Evolutionary conservation across 2,113 vertebrate genomes (phyloP).

Genomic region (Ia io): DNA sequence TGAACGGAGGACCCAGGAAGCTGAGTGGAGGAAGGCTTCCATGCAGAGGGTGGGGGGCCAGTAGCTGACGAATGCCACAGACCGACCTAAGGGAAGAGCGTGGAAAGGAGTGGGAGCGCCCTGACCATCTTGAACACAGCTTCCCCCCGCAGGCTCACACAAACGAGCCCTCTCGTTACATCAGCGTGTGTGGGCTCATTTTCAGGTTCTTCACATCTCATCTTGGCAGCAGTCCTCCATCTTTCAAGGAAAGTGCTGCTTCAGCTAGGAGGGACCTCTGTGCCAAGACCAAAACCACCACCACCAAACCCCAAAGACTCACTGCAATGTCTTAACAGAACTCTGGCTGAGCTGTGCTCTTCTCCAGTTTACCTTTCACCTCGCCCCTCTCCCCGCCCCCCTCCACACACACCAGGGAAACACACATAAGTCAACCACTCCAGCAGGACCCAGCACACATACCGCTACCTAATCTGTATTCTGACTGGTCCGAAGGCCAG

Average conservation of each 20-base stretch:
- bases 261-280: not conserved
- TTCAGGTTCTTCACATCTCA: not conserved
- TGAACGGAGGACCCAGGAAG: not conserved
- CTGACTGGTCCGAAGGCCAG: rapidly evolving
- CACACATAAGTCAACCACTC: not conserved
- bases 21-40: not conserved
- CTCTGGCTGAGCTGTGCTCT: not conserved
- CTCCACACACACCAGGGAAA: not conserved
- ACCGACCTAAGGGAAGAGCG: not conserved
- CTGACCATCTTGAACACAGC: rapidly evolving
- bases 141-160: not conserved
- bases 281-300: not conserved
- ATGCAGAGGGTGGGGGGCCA: not conserved
- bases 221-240: not conserved
- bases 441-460: not conserved
- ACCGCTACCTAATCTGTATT: not conserved
- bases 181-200: not conserved
- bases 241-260: not conserved
- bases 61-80: not conserved
- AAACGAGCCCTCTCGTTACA: not conserved
- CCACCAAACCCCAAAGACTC: not conserved
- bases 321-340: not conserved
- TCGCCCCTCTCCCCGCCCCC: not conserved
- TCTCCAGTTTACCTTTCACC: not conserved
- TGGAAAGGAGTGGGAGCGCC: not conserved